These are phyloP conservation scores for Sceloporus tristichus DNA, from an alignment of 2,113 vertebrate genomes.

Conservation along the genomic window DNA sequence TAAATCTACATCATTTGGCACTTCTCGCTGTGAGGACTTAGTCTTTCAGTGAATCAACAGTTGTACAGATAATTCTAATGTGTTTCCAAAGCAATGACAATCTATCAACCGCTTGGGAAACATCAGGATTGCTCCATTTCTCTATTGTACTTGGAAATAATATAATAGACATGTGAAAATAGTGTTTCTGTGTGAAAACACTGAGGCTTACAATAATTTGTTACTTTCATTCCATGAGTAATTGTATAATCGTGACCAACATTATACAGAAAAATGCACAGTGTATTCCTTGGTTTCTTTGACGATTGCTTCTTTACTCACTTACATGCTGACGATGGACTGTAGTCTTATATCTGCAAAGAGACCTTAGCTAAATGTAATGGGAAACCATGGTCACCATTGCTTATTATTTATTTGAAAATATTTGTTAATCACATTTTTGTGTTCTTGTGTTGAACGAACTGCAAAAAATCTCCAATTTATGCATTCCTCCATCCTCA, in stretches of 20 bases:
- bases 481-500: no score
- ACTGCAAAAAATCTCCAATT: no score
- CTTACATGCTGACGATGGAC: neutral
- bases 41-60: constrained; percentile 4
- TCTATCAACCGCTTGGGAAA: neutral
- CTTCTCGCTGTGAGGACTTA: neutral
- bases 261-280: neutral
- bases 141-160: neutral
- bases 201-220: constrained; percentile 11
- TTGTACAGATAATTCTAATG: constrained; percentile 29
- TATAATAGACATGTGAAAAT: neutral
- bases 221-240: constrained; percentile 18
- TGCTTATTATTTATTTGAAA: no score
- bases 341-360: neutral
- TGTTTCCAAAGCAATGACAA: neutral
- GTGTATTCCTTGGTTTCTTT: neutral
- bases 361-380: neutral
- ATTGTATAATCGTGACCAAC: constrained; percentile 7
- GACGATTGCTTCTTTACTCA: neutral
- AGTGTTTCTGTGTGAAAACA: constrained; percentile 16
- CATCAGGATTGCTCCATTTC: neutral
- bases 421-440: no score
- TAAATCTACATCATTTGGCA: neutral
- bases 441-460: no score
- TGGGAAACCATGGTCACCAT: no score